These are phyloP conservation scores for Ecliptopera silaceata DNA, from an alignment of 2,888 invertebrate genomes.

Conservation along the genomic window DNA sequence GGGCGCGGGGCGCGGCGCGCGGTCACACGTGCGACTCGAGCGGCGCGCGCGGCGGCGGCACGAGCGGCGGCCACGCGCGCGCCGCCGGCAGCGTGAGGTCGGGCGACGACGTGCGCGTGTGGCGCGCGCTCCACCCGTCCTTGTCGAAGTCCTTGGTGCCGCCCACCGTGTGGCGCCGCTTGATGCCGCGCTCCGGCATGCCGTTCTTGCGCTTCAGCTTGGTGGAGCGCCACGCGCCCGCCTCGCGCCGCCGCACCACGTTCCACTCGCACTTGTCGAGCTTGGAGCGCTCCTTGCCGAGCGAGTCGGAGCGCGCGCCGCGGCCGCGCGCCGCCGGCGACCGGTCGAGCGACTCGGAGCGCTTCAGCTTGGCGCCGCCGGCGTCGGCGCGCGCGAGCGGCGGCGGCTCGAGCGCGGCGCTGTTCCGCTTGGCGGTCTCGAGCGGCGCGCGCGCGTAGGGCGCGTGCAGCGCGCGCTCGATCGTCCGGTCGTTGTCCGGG, in stretches of 20 bases:
- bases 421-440: constrained; percentile 54
- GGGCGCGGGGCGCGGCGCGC: constrained; percentile 1
- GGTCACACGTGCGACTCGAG: constrained; percentile 55
- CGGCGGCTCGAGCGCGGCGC: constrained; percentile 47
- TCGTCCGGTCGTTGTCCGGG: constrained; percentile 71
- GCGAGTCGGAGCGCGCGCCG: constrained; percentile 48
- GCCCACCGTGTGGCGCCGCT: constrained; percentile 95
- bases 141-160: constrained; percentile 93
- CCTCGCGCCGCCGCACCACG: constrained; percentile 85
- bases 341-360: constrained; percentile 85
- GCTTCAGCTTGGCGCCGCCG: constrained; percentile 66
- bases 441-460: constrained; percentile 38
- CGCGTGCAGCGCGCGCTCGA: constrained; percentile 44
- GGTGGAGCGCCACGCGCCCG: constrained; percentile 79
- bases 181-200: constrained; percentile 91
- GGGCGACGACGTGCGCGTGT: constrained; percentile 84
- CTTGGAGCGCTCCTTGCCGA: constrained; percentile 75
- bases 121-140: constrained; percentile 84
- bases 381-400: constrained; percentile 35
- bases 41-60: constrained; percentile 61
- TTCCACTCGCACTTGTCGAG: constrained; percentile 89
- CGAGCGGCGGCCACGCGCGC: constrained; percentile 59
- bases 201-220: constrained; percentile 90
- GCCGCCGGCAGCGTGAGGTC: constrained; percentile 77
- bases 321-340: constrained; percentile 58